These are phyloP conservation scores for human (Homo sapiens) DNA, from an alignment of 2,113 vertebrate genomes.

Conservation along the genomic window DNA sequence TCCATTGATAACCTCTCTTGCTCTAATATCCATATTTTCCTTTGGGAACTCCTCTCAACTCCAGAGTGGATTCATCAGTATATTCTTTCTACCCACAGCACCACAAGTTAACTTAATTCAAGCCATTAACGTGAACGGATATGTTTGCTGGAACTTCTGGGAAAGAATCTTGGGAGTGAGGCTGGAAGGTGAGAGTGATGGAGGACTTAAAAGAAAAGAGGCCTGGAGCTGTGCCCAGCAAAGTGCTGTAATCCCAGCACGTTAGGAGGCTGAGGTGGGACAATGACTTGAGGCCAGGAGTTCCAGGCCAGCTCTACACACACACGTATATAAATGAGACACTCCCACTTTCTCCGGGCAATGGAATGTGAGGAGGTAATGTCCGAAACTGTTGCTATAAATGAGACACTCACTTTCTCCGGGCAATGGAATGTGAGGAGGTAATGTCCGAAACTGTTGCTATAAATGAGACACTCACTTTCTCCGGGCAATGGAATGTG, in stretches of 20 bases:
- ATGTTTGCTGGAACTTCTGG: not conserved
- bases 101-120: slow-evolving; percentile 2
- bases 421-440: not conserved
- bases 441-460: not conserved
- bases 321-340: too few relatives aligned
- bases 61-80: not conserved
- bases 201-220: not conserved
- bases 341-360: not conserved
- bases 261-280: too few relatives aligned
- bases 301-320: too few relatives aligned
- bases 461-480: too few relatives aligned
- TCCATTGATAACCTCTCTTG: not conserved
- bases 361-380: not conserved
- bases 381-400: too few relatives aligned
- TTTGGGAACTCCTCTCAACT: not conserved
- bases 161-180: not conserved
- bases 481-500: not conserved
- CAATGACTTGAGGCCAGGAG: too few relatives aligned
- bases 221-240: too few relatives aligned
- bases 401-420: not conserved
- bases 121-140: not conserved
- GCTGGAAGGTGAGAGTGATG: not conserved
- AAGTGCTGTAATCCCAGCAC: too few relatives aligned
- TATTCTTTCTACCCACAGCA: not conserved
- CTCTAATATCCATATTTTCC: not conserved